A percentile compares a stretch with the other conserved stretches of the same genome.
Evolutionary conservation across 2,113 vertebrate species (phyloP).

Genomic region (Malurus melanocephalus): DNA sequence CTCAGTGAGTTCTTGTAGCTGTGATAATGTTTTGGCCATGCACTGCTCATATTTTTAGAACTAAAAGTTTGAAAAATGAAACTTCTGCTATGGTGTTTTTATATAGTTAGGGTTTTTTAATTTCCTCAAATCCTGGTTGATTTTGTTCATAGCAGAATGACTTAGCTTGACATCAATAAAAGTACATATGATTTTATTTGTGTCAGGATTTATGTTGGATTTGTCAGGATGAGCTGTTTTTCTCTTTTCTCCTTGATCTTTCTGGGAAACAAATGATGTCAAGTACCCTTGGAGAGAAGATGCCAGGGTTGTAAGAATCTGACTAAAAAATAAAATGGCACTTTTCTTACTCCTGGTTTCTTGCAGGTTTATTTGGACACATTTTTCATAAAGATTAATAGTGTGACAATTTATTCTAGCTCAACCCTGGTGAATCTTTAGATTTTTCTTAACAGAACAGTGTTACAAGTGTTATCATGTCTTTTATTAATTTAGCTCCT

Average conservation of each 20-base stretch:
- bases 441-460: neutral
- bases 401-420: neutral
- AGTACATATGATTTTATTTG: neutral
- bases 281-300: neutral
- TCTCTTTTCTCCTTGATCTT: neutral
- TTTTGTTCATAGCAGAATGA: neutral
- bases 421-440: neutral
- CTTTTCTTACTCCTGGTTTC: neutral
- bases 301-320: neutral
- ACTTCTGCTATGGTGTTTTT: neutral
- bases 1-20: neutral
- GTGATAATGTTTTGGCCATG: neutral
- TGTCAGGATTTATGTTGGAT: neutral
- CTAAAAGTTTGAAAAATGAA: neutral
- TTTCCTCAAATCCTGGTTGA: neutral
- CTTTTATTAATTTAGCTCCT: neutral
- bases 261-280: neutral
- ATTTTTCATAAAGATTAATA: neutral
- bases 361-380: neutral
- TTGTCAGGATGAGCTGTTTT: neutral
- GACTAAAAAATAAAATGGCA: neutral
- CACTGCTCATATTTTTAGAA: neutral
- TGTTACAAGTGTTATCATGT: neutral
- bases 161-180: neutral
- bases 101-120: fast-evolving